phyloP scores from a whole-genome alignment of 2,888 invertebrate genomes.

The Platycheirus rosarum region DNA sequence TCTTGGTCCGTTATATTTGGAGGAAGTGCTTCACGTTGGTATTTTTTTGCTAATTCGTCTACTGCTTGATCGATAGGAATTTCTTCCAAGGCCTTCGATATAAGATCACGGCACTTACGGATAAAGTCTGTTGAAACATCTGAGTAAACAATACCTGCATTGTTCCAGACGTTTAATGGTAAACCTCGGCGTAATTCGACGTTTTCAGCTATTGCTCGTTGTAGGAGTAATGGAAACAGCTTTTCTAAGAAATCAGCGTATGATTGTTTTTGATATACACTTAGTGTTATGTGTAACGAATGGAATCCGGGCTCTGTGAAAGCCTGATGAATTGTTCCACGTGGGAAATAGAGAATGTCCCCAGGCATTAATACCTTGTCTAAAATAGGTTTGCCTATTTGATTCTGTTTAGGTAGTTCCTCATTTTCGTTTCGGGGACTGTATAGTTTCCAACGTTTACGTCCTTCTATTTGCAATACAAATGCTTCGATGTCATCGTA shows the following conservation, averaged over 20 bases:
- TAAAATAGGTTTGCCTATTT: slow-evolving; percentile 90
- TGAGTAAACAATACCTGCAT: slow-evolving; percentile 88
- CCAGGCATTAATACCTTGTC: slow-evolving; percentile 92
- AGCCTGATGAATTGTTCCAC: slow-evolving; percentile 94
- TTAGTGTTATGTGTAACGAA: slow-evolving; percentile 97
- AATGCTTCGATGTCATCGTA: slow-evolving; percentile 99
- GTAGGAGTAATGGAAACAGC: slow-evolving; percentile 89
- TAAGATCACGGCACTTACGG: slow-evolving; percentile 84
- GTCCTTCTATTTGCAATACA: slow-evolving; percentile 96
- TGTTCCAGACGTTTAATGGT: slow-evolving; percentile 89
- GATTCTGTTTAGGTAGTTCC: slow-evolving; percentile 87
- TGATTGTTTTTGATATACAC: slow-evolving; percentile 94
- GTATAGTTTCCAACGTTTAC: slow-evolving; percentile 96
- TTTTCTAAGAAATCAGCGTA: slow-evolving; percentile 95
- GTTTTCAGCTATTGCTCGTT: slow-evolving; percentile 88
- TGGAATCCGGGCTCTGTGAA: slow-evolving; percentile 90
- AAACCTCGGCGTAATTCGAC: slow-evolving; percentile 89
- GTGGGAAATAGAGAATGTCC: slow-evolving; percentile 96
- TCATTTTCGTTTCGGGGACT: slow-evolving; percentile 88
- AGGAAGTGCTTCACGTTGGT: slow-evolving; percentile 93
- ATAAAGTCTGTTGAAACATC: slow-evolving; percentile 84
- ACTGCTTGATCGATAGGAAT: slow-evolving; percentile 89
- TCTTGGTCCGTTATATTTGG: slow-evolving; percentile 89
- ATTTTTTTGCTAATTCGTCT: slow-evolving; percentile 93
- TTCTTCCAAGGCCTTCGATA: slow-evolving; percentile 85